These are phyloP conservation scores for Egretta garzetta DNA, from an alignment of 2,113 vertebrate genomes.

Conservation along the genomic window DNA sequence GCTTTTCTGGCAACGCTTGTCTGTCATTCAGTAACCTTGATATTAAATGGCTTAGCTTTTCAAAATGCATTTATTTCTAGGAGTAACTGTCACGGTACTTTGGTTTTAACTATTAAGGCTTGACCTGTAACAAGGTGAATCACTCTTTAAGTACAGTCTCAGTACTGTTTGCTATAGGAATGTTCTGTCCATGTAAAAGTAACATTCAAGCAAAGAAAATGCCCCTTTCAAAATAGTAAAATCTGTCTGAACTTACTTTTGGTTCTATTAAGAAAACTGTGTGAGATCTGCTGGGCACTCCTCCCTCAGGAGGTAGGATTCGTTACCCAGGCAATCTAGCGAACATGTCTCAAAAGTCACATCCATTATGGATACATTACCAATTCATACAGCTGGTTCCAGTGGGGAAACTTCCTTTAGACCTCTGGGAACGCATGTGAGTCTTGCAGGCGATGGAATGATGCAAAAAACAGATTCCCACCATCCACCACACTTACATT, in stretches of 20 bases:
- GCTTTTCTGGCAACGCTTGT: neutral
- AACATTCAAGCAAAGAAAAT: neutral
- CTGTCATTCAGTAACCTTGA: conserved; percentile 5
- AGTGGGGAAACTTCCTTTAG: neutral
- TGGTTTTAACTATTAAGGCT: neutral
- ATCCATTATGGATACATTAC: neutral
- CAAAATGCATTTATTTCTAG: neutral
- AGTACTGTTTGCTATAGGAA: neutral
- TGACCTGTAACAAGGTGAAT: conserved; percentile 3
- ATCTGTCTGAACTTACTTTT: neutral
- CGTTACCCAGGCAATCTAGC: neutral
- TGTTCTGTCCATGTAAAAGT: neutral
- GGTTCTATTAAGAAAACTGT: neutral
- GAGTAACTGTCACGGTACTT: neutral
- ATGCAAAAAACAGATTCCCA: neutral
- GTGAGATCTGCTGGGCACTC: neutral
- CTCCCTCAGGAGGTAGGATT: neutral
- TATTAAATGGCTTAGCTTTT: neutral
- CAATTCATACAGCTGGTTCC: neutral
- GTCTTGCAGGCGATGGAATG: neutral
- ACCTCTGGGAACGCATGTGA: neutral
- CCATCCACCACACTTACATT: neutral
- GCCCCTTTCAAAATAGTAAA: neutral
- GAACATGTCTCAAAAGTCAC: neutral
- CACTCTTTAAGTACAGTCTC: neutral